Evolutionary conservation across 92 coral and sea anemone genomes (phyloP), one percentile per base, ranked within the genome.

Genomic region (Parazoanthus swiftii): DNA sequence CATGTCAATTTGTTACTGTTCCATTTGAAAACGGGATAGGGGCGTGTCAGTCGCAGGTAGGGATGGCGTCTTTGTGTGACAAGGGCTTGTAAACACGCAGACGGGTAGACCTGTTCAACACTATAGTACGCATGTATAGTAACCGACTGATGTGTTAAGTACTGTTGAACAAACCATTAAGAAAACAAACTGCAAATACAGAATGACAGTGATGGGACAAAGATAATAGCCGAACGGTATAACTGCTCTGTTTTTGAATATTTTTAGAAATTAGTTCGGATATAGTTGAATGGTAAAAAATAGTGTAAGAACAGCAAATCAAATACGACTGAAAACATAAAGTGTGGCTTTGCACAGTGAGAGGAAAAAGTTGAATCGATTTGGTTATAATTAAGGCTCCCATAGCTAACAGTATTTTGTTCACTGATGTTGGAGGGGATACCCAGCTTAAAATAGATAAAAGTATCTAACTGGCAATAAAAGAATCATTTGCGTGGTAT

Each of bases 121-220:
- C 37, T 63, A 0, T 54, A 25, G 18, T 11, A n/a, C 20, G 82
- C 82, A n/a, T 79, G 33, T 50, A 29, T 29, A 79, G 82, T n/a
- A 25, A 36, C 65, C 67, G 38, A 48, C 33, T 29, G 33, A n/a
- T 25, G 16, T 46, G 54, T 26, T 79, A 79, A 79, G 66, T 67
- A 79, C 20, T 48, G 63, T 50, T 11, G 82, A 79, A 50, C 66
- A 79, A 79, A 48, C 82, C 26, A n/a, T 79, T 25, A 79, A 79
- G 29, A 50, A 7, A 50, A 46, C 39, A 79, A 79, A 79, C 65
- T 79, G 36, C 35, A 50, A 79, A 50, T 48, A 79, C 20, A 38
- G 65, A 50, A 25, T 20, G 6, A 38, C 35, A 29, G 37, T 63
- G 35, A 14, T 79, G 58, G 33, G 23, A 35, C 80, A 86, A 77